phyloP scores from a whole-genome alignment of 2,113 vertebrate species.

The Danionella cerebrum region DNA sequence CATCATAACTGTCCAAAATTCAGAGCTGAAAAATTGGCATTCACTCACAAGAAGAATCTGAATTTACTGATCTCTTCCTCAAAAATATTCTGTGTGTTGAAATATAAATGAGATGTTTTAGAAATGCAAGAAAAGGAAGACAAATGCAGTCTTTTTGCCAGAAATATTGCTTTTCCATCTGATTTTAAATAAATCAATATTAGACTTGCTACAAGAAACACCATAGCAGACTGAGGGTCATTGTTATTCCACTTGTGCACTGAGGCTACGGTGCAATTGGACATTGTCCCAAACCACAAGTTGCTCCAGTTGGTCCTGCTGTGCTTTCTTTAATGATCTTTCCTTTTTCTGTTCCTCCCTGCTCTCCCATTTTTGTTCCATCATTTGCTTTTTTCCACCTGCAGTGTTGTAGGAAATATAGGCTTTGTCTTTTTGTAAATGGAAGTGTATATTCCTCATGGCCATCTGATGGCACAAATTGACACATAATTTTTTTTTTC shows the following conservation, averaged over 20 bases:
- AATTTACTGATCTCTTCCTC: not conserved
- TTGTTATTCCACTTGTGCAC: constrained; percentile 31
- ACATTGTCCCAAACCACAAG: constrained; percentile 5
- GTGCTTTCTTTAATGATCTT: not conserved
- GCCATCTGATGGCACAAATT: too few species aligned
- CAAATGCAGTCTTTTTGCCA: too few species aligned
- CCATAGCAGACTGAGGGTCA: constrained; percentile 17
- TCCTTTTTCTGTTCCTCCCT: not conserved
- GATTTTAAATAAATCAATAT: too few species aligned
- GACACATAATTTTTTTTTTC: too few species aligned
- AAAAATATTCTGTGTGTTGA: too few species aligned
- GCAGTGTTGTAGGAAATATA: not conserved
- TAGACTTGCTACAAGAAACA: not conserved
- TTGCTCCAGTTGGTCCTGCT: not conserved
- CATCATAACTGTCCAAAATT: not conserved
- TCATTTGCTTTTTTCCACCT: not conserved
- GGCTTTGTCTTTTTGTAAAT: too few species aligned
- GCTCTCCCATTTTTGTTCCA: not conserved
- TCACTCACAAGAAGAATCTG: not conserved
- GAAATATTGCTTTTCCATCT: too few species aligned
- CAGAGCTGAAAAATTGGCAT: not conserved
- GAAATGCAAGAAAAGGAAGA: too few species aligned
- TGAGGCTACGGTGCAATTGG: constrained; percentile 10
- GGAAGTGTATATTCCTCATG: too few species aligned
- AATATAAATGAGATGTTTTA: too few species aligned